Evolutionary conservation across 1,140 invertebrate species (phyloP).

Genomic region (Coenobita brevimanus): DNA sequence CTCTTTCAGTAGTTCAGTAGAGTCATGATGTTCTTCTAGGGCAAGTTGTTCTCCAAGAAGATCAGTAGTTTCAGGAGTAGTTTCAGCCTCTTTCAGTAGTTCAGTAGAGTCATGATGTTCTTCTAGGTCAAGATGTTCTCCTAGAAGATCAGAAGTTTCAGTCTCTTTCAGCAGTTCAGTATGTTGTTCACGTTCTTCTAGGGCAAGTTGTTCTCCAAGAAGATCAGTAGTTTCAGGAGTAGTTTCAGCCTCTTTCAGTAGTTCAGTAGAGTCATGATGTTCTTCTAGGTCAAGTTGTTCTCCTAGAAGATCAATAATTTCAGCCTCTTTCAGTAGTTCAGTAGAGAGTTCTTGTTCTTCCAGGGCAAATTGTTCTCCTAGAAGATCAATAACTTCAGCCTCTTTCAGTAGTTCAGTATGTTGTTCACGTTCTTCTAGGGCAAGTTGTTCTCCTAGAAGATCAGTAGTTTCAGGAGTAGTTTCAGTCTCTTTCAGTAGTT

Average conservation of each 20-base stretch:
- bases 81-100: too few species aligned
- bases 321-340: not conserved
- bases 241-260: too few species aligned
- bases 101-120: too few species aligned
- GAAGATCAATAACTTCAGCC: too few species aligned
- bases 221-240: too few species aligned
- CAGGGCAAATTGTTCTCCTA: not conserved
- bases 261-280: too few species aligned
- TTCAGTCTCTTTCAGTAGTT: not conserved
- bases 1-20: not conserved
- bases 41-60: too few species aligned
- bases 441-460: not conserved
- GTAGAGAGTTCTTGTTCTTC: not conserved
- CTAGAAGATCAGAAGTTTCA: conserved; percentile 12
- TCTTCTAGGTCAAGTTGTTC: not conserved
- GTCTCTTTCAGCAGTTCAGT: not conserved
- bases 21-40: too few species aligned
- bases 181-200: too few species aligned
- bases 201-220: too few species aligned
- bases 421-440: too few species aligned
- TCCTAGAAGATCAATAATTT: not conserved
- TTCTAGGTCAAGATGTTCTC: not conserved
- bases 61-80: too few species aligned
- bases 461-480: not conserved
- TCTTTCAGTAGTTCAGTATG: not conserved